A percentile compares a stretch with the other conserved stretches of the same genome.
Evolutionary conservation across 2,797 vertebrate species (phyloP).

Genomic region (Pantherophis vulpinus): DNA sequence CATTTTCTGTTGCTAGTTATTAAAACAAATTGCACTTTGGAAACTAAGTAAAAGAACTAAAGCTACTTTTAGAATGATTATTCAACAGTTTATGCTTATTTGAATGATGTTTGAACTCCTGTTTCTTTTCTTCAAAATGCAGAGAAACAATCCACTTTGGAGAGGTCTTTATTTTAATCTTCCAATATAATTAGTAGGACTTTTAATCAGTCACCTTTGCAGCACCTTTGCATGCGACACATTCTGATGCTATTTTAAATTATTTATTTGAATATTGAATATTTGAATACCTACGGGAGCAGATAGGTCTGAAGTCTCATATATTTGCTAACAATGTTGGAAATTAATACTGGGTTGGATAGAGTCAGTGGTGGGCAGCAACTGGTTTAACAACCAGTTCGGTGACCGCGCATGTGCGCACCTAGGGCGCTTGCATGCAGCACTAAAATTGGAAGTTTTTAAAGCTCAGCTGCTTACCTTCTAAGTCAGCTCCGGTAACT

Average conservation of each 20-base stretch:
- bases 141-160: not conserved
- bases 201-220: not conserved
- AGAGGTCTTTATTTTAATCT: not conserved
- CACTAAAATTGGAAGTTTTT: no score
- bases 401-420: accelerated
- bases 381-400: no score
- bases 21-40: not conserved
- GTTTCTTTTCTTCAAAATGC: not conserved
- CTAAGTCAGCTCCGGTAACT: no score
- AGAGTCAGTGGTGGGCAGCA: no score
- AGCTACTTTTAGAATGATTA: conserved; percentile 7
- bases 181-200: not conserved
- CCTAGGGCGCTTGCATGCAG: no score
- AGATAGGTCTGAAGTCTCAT: not conserved
- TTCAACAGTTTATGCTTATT: not conserved
- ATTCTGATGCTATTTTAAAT: not conserved
- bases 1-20: not conserved
- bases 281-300: not conserved
- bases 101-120: not conserved
- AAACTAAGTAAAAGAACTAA: not conserved
- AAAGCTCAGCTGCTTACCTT: no score
- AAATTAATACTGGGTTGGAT: not conserved
- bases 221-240: not conserved
- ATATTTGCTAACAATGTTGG: not conserved
- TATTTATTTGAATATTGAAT: not conserved